phyloP scores from a whole-genome alignment of 2,888 invertebrate species.

The Eupithecia centaureata region DNA sequence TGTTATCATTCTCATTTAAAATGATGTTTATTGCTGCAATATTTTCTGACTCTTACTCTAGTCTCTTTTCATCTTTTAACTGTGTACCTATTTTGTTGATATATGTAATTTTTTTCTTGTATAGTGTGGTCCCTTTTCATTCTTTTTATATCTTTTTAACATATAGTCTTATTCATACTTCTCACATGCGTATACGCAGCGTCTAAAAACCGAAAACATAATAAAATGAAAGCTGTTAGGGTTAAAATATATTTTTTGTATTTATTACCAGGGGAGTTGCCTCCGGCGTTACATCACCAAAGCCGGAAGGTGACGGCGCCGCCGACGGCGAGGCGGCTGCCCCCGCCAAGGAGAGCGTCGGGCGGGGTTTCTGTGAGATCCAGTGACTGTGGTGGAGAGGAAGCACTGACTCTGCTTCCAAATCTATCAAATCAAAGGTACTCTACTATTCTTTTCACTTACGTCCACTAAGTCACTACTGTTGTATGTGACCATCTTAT shows the following conservation, averaged over 20 bases:
- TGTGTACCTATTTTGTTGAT: no score
- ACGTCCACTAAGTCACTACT: neutral
- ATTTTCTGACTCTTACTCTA: neutral
- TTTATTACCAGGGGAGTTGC: conserved; percentile 59
- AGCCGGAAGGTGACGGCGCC: conserved; percentile 65
- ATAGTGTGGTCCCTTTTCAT: neutral
- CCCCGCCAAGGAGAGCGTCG: conserved; percentile 76
- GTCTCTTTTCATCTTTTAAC: neutral
- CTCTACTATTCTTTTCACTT: neutral
- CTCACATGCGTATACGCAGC: neutral
- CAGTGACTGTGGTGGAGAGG: conserved; percentile 86
- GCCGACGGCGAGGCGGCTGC: conserved; percentile 68
- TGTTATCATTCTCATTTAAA: neutral
- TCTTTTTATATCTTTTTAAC: neutral
- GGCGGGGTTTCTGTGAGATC: conserved; percentile 83
- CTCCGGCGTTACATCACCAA: conserved; percentile 69
- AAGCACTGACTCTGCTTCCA: conserved; percentile 83
- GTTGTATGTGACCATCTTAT: neutral
- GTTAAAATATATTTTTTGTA: neutral
- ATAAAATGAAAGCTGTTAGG: neutral
- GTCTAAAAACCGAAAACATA: neutral
- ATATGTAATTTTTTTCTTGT: no score
- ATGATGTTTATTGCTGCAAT: neutral
- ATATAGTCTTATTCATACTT: no score
- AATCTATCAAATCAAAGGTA: conserved; percentile 81